Base-by-base conservation (phyloP, 2,888 invertebrate genomes). In the Drosophila emarginata region DNA sequence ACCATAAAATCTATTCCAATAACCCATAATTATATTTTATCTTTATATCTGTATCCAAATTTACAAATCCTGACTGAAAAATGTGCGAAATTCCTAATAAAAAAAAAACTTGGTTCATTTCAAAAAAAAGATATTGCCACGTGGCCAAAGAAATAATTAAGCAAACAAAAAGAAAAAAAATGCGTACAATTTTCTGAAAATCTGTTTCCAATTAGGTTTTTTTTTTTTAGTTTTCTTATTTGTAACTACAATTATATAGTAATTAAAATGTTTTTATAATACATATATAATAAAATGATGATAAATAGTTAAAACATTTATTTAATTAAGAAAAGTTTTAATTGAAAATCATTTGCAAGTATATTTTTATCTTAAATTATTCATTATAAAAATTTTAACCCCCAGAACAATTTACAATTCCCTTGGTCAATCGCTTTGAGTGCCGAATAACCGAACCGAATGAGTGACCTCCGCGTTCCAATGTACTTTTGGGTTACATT, bases 401-500 rank as follows among this genome's bases (percentile, higher is more conserved):
- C 54, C 36, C 18, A 4, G 36, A 54, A 18, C n/a, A 18, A 18
- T 36, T 54, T 36, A 5, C 11, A 40, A 50, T 59, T 45, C 28
- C 39, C 45, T 59, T 23, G 59, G 50, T 32, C 18, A 54, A 54
- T 36, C 18, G 18, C n/a, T 59, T 50, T 50, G 28, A 14, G 26
- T 45, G 14, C 23, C 14, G 26, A 52, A 12, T 12, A 18, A 15
- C 14, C 39, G 39, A 59, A 21, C 21, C 39, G n/a, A 23, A 26
- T 15, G 26, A 51, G 23, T 15, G 45, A 18, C 21, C 39, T 45
- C 67, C 14, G 39, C 62, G 58, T 66, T 50, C 54, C 57, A 45
- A 32, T n/a, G 45, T 51, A 56, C 36, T 23, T 39, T 37, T n/a
- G 32, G 23, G 32, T 32, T 32, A 32, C 32, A 32, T 32, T 32